Evolutionary conservation across 2,888 invertebrate genomes (phyloP).

Genomic region (Gari tellinella): DNA sequence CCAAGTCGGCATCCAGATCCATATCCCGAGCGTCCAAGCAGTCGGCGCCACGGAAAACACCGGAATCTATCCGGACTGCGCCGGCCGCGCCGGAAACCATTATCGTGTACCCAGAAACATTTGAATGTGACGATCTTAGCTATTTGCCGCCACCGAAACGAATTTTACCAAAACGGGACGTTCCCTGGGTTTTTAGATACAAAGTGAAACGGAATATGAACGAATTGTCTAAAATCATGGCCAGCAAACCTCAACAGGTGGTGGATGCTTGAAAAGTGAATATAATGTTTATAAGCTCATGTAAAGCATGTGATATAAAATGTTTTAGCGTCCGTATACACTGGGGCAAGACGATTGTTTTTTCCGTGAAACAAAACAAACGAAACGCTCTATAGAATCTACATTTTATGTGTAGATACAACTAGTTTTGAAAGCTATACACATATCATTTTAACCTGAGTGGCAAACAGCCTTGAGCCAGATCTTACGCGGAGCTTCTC

Average conservation of each 20-base stretch:
- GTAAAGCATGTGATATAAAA: too few species aligned
- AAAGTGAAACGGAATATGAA: conserved; percentile 80
- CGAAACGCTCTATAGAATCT: too few species aligned
- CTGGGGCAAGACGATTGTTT: too few species aligned
- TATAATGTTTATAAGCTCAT: too few species aligned
- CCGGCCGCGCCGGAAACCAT: conserved; percentile 53
- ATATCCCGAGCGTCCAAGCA: conserved; percentile 37
- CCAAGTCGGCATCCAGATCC: conserved; percentile 54
- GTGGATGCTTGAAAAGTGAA: conserved; percentile 20
- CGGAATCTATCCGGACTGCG: conserved; percentile 65
- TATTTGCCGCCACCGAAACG: conserved; percentile 70
- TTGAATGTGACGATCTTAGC: conserved; percentile 73
- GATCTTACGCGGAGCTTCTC: too few species aligned
- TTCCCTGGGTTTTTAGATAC: conserved; percentile 79
- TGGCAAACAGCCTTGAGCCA: too few species aligned
- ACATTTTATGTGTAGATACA: too few species aligned
- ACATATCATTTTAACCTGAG: too few species aligned
- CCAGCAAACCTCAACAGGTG: conserved; percentile 66
- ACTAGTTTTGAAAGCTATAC: too few species aligned
- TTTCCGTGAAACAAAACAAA: too few species aligned
- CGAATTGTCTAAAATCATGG: conserved; percentile 76
- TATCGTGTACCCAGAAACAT: conserved; percentile 64
- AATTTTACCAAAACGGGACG: conserved; percentile 68
- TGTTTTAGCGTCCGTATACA: too few species aligned
- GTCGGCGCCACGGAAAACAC: conserved; percentile 58